A percentile compares a stretch with the other conserved stretches of the same genome.
Evolutionary conservation across 2,797 vertebrate genomes (phyloP).

Genomic region (Tenualosa ilisha): DNA sequence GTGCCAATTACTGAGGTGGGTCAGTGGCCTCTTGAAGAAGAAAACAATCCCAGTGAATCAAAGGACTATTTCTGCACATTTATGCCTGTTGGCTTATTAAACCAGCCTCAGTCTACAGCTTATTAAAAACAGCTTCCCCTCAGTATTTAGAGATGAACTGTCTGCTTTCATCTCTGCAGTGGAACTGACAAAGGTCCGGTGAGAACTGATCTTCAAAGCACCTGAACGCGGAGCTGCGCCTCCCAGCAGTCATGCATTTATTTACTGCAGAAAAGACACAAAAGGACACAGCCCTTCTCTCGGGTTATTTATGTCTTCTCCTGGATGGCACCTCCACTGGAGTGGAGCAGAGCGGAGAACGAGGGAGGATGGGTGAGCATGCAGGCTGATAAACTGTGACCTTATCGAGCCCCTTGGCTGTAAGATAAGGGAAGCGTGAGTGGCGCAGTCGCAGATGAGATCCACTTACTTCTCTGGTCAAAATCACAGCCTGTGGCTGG

Average conservation of each 20-base stretch:
- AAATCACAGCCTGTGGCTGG: no score
- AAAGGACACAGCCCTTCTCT: neutral
- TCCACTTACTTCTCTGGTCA: neutral
- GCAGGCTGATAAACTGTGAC: neutral
- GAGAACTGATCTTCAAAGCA: neutral
- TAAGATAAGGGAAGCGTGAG: neutral
- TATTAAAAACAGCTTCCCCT: slow-evolving; percentile 7
- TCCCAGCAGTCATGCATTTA: neutral
- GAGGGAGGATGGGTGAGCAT: neutral
- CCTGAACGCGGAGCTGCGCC: neutral
- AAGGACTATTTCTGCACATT: neutral
- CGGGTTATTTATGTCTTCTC: neutral
- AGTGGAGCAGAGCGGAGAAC: neutral
- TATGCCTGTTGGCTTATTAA: neutral
- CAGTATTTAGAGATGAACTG: neutral
- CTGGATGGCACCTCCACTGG: neutral
- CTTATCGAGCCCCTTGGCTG: neutral
- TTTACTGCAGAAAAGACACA: slow-evolving; percentile 1
- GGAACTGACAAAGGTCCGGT: neutral
- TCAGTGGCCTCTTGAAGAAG: slow-evolving; percentile 1
- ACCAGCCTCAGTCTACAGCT: neutral
- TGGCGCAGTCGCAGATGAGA: neutral
- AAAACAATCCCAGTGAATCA: neutral
- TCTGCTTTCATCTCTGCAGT: neutral
- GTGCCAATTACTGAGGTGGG: neutral